Evolutionary conservation across 2,888 invertebrate species (phyloP), one percentile per base, ranked within the genome.

Genomic region (Corythucha ciliata): DNA sequence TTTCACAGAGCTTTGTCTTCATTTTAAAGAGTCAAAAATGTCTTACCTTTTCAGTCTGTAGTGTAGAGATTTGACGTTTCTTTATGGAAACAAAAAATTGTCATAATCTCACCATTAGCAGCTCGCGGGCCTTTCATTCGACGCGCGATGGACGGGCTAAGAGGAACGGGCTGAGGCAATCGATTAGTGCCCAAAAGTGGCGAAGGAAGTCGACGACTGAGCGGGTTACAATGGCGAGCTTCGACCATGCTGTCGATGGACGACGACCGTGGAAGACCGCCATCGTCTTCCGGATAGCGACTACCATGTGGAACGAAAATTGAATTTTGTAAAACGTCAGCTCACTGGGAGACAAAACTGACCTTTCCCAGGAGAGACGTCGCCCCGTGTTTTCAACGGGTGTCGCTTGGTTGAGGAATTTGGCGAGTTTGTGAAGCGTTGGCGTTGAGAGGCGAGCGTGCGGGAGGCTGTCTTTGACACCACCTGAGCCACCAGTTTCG

Each of bases 121-220:
- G 83, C 80, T 57, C 85, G 72, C 63, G 82, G 81, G 36, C 81
- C 77, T 68, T 87, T 87, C 61, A 83, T 78, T 51, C 85, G 72
- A 26, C 87, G 72, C 4, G 83, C 83, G 16, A 82, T 80, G 37
- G 79, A 81, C 1, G 86, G 86, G 16, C 85, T 85, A 1, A 59
- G 55, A 12, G 59, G 60, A 6, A 48, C 24, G 39, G 37, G 48
- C 33, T 58, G 59, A 1, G 51, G 49, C 3, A 54, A 46, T 36
- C 54, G 32, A 37, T 52, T 46, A 20, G 50, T 41, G n/a, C n/a
- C n/a, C 27, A 59, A 57, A 25, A 63, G 58, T 18, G 62, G 63
- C 7, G 62, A 61, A 22, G 63, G 62, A 4, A 60, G 53, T 41
- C 59, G 54, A 37, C 63, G 54, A 26, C 60, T 59, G 39, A 63